phyloP scores from a whole-genome alignment of 2,888 invertebrate species.

The Machimus rusticus region DNA sequence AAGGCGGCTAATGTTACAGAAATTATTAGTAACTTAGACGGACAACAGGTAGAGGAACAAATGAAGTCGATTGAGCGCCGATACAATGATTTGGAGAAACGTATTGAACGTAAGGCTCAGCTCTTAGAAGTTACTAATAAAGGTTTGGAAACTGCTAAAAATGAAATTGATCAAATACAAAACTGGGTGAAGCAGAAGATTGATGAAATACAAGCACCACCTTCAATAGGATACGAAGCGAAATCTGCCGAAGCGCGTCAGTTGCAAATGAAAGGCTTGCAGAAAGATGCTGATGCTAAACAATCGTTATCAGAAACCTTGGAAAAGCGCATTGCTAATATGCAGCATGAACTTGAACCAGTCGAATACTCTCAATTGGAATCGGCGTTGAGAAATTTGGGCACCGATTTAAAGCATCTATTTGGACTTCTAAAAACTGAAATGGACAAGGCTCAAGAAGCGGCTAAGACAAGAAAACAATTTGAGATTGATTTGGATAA shows the following conservation, averaged over 20 bases:
- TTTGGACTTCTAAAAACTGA: slow-evolving; percentile 75
- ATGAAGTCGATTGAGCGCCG: slow-evolving; percentile 84
- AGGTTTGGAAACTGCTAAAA: slow-evolving; percentile 80
- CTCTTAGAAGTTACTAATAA: slow-evolving; percentile 84
- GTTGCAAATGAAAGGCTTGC: slow-evolving; percentile 73
- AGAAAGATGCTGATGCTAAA: slow-evolving; percentile 87
- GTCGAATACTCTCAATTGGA: slow-evolving; percentile 83
- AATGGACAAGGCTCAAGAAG: slow-evolving; percentile 74
- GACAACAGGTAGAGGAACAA: slow-evolving; percentile 91
- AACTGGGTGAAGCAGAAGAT: slow-evolving; percentile 82
- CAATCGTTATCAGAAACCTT: slow-evolving; percentile 82
- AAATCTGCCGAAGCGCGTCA: slow-evolving; percentile 78
- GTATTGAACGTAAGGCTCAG: slow-evolving; percentile 83
- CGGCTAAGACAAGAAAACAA: slow-evolving; percentile 76
- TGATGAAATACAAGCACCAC: slow-evolving; percentile 71
- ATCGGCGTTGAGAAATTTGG: slow-evolving; percentile 73
- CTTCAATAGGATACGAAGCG: slow-evolving; percentile 78
- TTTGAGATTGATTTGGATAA: slow-evolving; percentile 81
- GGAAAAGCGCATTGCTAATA: slow-evolving; percentile 82
- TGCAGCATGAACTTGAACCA: slow-evolving; percentile 85
- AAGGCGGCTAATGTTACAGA: slow-evolving; percentile 77
- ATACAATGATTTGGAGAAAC: slow-evolving; percentile 83
- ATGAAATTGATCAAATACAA: slow-evolving; percentile 80
- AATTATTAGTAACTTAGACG: slow-evolving; percentile 85
- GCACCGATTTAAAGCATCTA: slow-evolving; percentile 78